Percentiles rank a stretch among this genome's conserved stretches.
Conservation (phyloP, 53 echinoderm and acorn worm species). For the Mesocentrotus franciscanus region DNA sequence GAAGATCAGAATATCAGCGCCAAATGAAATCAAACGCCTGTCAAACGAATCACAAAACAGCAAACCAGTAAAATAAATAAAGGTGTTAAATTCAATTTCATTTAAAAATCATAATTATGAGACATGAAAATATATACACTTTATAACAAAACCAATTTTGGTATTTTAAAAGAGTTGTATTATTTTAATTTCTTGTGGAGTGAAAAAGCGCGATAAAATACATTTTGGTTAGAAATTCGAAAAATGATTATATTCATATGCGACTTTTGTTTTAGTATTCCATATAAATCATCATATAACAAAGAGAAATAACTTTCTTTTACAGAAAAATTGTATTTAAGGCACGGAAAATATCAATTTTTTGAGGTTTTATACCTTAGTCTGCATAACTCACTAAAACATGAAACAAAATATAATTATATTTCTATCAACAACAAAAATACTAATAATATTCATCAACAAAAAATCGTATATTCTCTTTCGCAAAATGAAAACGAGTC, state of each 20-base stretch:
- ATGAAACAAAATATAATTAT: neutral
- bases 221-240: neutral
- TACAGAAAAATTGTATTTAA: neutral
- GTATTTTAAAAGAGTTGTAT: neutral
- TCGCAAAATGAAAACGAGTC: too few relatives aligned
- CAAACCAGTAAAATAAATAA: conserved; percentile 17
- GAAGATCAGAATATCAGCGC: neutral
- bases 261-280: neutral
- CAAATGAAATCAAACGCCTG: neutral
- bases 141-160: neutral
- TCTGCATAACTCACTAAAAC: neutral
- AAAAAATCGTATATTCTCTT: neutral
- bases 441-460: neutral
- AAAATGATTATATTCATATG: neutral
- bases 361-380: neutral
- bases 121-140: neutral
- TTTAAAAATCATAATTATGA: neutral
- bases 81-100: neutral
- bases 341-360: neutral
- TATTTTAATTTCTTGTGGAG: neutral
- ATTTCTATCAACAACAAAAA: neutral
- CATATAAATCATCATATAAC: neutral
- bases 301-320: neutral
- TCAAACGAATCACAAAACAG: neutral
- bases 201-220: neutral